phyloP scores from a whole-genome alignment of 1,140 invertebrate genomes.

The Panagrolaimus sp. region DNA sequence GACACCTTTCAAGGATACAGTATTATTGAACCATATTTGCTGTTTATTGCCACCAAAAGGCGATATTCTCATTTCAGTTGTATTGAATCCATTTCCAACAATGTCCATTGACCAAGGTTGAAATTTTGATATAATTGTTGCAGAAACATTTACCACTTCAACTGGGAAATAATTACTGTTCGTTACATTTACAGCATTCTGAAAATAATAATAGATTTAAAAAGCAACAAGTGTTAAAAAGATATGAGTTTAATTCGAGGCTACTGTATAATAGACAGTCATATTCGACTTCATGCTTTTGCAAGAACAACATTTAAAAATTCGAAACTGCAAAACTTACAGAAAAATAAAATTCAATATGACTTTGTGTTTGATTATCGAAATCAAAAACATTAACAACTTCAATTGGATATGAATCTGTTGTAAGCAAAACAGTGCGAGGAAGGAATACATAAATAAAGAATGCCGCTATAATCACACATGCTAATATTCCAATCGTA shows the following conservation, averaged over 20 bases:
- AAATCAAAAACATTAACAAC: slow-evolving; percentile 29
- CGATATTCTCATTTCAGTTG: slow-evolving; percentile 18
- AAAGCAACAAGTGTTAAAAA: too few species aligned
- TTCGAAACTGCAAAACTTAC: too few species aligned
- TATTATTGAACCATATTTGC: slow-evolving; percentile 44
- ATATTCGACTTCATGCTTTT: too few species aligned
- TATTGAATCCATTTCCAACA: slow-evolving; percentile 34
- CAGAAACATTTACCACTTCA: slow-evolving; percentile 35
- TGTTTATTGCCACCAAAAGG: slow-evolving; percentile 22
- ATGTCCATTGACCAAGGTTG: slow-evolving; percentile 47
- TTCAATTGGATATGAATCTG: slow-evolving; percentile 29
- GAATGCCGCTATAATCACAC: slow-evolving; percentile 28
- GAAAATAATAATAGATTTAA: not conserved
- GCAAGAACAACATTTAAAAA: too few species aligned
- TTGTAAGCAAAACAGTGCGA: slow-evolving; percentile 34
- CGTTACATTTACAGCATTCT: slow-evolving; percentile 43
- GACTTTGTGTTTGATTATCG: slow-evolving; percentile 15
- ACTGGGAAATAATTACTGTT: slow-evolving; percentile 45
- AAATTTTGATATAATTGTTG: slow-evolving; percentile 45
- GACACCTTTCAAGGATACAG: slow-evolving; percentile 34
- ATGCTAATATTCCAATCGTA: slow-evolving; percentile 32
- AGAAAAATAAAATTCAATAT: slow-evolving; percentile 39
- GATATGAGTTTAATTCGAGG: too few species aligned
- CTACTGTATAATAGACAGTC: too few species aligned
- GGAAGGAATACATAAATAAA: slow-evolving; percentile 44